phyloP scores from a whole-genome alignment of 2,888 invertebrate species.

The Caenorhabditis imperialis region DNA sequence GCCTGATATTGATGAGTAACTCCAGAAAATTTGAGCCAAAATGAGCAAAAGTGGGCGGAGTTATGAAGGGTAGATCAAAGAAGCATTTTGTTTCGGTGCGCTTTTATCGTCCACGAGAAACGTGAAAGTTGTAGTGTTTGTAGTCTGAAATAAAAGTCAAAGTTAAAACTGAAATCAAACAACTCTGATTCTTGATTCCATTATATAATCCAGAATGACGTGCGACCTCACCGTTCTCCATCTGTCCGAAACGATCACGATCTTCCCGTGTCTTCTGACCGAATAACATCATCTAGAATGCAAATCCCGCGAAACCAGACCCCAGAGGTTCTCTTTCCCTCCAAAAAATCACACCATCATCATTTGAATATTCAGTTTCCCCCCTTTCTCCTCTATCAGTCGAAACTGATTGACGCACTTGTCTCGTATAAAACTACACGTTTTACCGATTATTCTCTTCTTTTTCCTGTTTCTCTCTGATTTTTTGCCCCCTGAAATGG shows the following conservation, averaged over 20 bases:
- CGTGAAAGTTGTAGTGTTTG: no score
- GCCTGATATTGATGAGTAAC: no score
- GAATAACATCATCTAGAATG: slow-evolving; percentile 12
- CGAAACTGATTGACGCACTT: slow-evolving; percentile 36
- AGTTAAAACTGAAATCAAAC: no score
- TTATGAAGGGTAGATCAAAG: no score
- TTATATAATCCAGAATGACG: slow-evolving; percentile 17
- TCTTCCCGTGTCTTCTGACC: slow-evolving; percentile 49
- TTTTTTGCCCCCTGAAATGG: slow-evolving; percentile 23
- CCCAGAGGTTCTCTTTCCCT: not conserved
- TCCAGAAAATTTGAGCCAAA: no score
- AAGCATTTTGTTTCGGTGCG: no score
- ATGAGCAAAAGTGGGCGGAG: no score
- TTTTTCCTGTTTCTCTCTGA: no score
- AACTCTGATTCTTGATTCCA: no score
- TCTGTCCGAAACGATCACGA: slow-evolving; percentile 18
- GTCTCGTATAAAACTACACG: slow-evolving; percentile 40
- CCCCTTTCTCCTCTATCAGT: not conserved
- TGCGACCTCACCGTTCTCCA: slow-evolving; percentile 33
- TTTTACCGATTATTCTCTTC: slow-evolving; percentile 19
- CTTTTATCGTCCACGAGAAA: no score
- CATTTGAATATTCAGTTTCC: slow-evolving; percentile 19
- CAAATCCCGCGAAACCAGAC: slow-evolving; percentile 19
- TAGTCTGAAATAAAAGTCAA: no score
- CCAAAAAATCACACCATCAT: slow-evolving; percentile 11